Percentiles rank a stretch among this genome's conserved stretches.
These are phyloP conservation scores for Diaprepes abbreviatus DNA, from an alignment of 2,888 invertebrate genomes.

Conservation along the genomic window DNA sequence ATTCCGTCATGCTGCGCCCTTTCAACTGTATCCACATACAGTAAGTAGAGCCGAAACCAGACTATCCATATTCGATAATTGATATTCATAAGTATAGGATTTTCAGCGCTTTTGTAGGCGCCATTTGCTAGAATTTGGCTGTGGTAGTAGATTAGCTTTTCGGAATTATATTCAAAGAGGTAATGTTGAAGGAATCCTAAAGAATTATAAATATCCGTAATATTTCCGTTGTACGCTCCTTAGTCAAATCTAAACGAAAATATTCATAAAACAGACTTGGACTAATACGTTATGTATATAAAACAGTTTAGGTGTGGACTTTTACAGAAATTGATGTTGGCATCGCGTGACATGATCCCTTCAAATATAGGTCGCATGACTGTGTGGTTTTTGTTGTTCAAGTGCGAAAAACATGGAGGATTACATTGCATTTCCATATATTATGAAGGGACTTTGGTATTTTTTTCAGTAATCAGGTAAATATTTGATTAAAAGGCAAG, in stretches of 20 bases:
- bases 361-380: conserved; percentile 40
- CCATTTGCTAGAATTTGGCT: no score
- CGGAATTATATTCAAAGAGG: no score
- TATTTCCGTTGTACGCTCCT: neutral
- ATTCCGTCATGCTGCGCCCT: no score
- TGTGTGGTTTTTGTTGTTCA: conserved; percentile 35
- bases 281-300: conserved; percentile 28
- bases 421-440: conserved; percentile 34
- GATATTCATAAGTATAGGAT: no score
- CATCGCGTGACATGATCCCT: conserved; percentile 37
- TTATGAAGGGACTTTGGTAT: conserved; percentile 9
- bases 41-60: no score
- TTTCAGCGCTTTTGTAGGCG: no score
- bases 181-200: no score
- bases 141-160: no score
- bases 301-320: conserved; percentile 36
- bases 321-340: conserved; percentile 43
- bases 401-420: conserved; percentile 41
- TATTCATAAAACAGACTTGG: neutral
- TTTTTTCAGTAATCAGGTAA: neutral
- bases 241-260: conserved; percentile 11
- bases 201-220: no score
- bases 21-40: no score
- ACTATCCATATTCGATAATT: no score
- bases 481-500: neutral